Evolutionary conservation across 1,140 invertebrate genomes (phyloP).

Genomic region (Leguminivora glycinivorella): DNA sequence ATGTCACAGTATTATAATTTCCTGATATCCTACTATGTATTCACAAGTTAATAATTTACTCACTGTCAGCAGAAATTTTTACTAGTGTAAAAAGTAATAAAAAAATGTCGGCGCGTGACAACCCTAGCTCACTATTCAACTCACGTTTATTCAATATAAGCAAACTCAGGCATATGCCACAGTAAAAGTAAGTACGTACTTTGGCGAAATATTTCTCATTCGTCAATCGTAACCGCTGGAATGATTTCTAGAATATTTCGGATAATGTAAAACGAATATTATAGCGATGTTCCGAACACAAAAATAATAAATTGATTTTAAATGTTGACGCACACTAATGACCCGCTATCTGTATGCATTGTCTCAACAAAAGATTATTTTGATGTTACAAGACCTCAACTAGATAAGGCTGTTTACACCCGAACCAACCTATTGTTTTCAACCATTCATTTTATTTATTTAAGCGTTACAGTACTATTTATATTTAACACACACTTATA

Average conservation of each 20-base stretch:
- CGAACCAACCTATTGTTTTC: not conserved
- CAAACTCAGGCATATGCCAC: conserved; percentile 74
- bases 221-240: conserved; percentile 58
- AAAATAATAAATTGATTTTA: no score
- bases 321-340: not conserved
- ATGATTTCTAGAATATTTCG: conserved; percentile 14
- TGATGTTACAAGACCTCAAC: not conserved
- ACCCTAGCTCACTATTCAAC: conserved; percentile 72
- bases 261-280: conserved; percentile 3
- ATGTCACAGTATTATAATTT: not conserved
- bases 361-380: conserved; percentile 1
- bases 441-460: not conserved
- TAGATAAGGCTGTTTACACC: not conserved
- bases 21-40: no score
- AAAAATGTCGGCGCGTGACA: conserved; percentile 35
- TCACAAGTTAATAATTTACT: no score
- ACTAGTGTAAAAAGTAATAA: not conserved
- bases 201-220: conserved; percentile 73
- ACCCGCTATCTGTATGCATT: not conserved
- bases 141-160: conserved; percentile 79
- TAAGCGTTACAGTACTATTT: not conserved
- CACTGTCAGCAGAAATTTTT: not conserved
- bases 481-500: not conserved
- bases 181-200: conserved; percentile 62
- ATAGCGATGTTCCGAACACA: not conserved